Percentiles rank a stretch among this genome's conserved stretches.
phyloP scores from a whole-genome alignment of 1,140 invertebrate genomes.

The Coenobita brevimanus region DNA sequence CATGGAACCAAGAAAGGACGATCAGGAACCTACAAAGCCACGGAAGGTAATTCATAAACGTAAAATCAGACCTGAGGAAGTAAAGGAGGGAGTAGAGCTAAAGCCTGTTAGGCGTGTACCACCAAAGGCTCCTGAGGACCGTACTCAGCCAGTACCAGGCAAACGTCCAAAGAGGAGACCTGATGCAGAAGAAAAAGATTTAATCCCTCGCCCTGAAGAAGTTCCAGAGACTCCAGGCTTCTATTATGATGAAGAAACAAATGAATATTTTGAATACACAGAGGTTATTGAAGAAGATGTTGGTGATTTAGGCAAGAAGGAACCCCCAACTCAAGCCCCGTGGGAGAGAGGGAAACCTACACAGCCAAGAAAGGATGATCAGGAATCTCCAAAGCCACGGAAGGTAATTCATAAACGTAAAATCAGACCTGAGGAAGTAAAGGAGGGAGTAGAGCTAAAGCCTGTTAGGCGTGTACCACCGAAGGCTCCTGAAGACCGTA shows the following conservation, averaged over 20 bases:
- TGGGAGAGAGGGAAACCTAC: conserved; percentile 24
- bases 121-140: conserved; percentile 27
- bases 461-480: conserved; percentile 14
- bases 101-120: conserved; percentile 8
- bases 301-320: conserved; percentile 10
- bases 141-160: no score
- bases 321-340: conserved; percentile 4
- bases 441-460: conserved; percentile 15
- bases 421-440: conserved; percentile 23
- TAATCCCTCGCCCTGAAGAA: neutral
- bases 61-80: conserved; percentile 23
- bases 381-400: neutral
- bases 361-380: neutral
- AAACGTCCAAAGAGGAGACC: no score
- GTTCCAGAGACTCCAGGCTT: conserved; percentile 16
- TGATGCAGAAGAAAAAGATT: no score
- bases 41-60: conserved; percentile 3
- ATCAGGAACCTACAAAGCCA: neutral
- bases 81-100: conserved; percentile 7
- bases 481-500: conserved; percentile 20
- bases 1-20: neutral
- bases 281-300: neutral
- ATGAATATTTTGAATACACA: neutral
- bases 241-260: conserved; percentile 36
- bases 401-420: neutral